phyloP scores from a whole-genome alignment of 2,888 invertebrate genomes.

The Ypsolopha sequella region DNA sequence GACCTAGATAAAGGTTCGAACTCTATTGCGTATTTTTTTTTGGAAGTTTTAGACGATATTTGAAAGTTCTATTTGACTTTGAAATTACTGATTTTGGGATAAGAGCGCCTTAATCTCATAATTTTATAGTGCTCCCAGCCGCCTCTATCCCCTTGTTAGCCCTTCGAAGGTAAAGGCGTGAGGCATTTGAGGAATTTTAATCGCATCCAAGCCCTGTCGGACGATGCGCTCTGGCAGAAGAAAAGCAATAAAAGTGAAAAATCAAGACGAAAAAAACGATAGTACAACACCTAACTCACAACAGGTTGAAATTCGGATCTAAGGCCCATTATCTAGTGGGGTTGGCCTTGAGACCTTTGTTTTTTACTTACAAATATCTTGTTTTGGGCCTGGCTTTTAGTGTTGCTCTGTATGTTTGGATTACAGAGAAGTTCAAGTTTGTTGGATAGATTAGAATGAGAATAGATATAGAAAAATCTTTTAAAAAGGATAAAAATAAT shows the following conservation, averaged over 20 bases:
- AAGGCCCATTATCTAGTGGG: slow-evolving; percentile 34
- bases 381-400: neutral
- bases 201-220: slow-evolving; percentile 55
- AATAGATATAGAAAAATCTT: neutral
- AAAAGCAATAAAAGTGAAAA: slow-evolving; percentile 38
- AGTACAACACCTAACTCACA: slow-evolving; percentile 29
- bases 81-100: no score
- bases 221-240: slow-evolving; percentile 18
- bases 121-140: slow-evolving; percentile 15
- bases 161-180: slow-evolving; percentile 47
- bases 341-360: slow-evolving; percentile 12
- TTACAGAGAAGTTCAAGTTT: neutral
- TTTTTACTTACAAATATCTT: neutral
- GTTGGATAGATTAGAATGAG: neutral
- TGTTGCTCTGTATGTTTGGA: neutral
- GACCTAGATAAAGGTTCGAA: no score
- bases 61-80: no score
- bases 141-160: slow-evolving; percentile 32
- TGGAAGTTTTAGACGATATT: no score
- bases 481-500: neutral
- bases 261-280: slow-evolving; percentile 1
- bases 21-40: no score
- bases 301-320: slow-evolving; percentile 48
- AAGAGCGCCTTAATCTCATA: no score
- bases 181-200: slow-evolving; percentile 67